Evolutionary conservation across 2,797 vertebrate genomes (phyloP), one percentile per base, ranked within the genome.

Genomic region (Sorex maritimensis): DNA sequence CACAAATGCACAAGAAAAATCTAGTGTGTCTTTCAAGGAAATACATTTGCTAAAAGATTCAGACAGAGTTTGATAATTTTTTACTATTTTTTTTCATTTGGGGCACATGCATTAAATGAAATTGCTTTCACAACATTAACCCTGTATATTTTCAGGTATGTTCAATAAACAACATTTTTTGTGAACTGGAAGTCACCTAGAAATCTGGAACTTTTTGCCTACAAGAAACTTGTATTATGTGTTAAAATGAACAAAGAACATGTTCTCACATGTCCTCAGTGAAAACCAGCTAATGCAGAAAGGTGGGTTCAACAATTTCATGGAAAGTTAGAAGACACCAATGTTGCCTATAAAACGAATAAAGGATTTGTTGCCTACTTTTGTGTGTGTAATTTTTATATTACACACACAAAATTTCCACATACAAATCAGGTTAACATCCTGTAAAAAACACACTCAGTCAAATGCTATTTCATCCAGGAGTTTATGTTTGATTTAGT

Each of bases 121-220:
- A 52, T 69, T 91, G 55, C 2, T 79, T 94, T 63, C 49, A 26
- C 38, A 84, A 83, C 23, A 78, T 90, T 73, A 90, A 87, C 84
- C 44, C 26, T 52, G n/a, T 10, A 67, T 8, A 58, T 83, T 58
- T 78, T 83, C 9, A 89, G 63, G 52, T 69, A 92, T 80, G 17
- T 19, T 92, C 7, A 55, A 28, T 10, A 73, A 88, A 90, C 38
- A 87, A 79, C 3, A 86, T 73, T 52, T 52, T 75, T 90, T 55
- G 79, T 80, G 13, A 72, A 79, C 15, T 61, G 13, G 23, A 84
- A 82, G 38, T 92, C 26, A 46, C 13, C 3, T 82, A 38, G 75
- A 79, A 93, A 80, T 89, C 13, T 88, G 41, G 26, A 81, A 86
- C 8, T 44, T 88, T 91, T 24, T 91, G 79, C 90, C 84, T 77